phyloP scores from a whole-genome alignment of 2,113 vertebrate genomes.

The Scomber scombrus region DNA sequence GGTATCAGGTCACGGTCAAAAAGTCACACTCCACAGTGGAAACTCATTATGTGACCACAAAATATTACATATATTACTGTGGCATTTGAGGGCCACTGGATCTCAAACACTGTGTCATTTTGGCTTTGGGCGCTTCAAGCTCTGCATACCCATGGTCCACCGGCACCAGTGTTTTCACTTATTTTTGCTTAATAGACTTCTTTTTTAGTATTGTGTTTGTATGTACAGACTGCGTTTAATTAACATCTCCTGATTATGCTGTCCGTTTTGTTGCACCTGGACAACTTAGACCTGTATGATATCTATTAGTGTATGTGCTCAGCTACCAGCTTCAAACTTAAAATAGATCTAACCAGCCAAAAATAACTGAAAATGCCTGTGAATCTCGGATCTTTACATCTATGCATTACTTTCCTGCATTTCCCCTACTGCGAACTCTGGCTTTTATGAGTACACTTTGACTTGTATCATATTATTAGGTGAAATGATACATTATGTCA shows the following conservation, averaged over 20 bases:
- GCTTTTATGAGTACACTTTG: neutral
- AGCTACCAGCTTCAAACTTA: neutral
- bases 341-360: constrained; percentile 11
- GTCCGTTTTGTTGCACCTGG: constrained; percentile 7
- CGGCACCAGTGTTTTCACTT: neutral
- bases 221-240: neutral
- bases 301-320: neutral
- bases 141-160: neutral
- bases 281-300: constrained; percentile 1
- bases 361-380: constrained; percentile 14
- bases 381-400: neutral
- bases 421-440: neutral
- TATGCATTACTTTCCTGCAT: neutral
- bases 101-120: too few relatives aligned
- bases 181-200: neutral
- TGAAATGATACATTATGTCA: constrained; percentile 1
- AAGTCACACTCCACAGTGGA: too few relatives aligned
- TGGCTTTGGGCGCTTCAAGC: too few relatives aligned
- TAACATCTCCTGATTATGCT: neutral
- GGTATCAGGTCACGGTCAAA: too few relatives aligned
- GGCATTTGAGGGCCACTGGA: too few relatives aligned
- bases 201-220: neutral
- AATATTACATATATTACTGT: too few relatives aligned
- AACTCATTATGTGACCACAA: too few relatives aligned
- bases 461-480: neutral